phyloP scores from a whole-genome alignment of 2,797 vertebrate species.

The Bovichtus diacanthus region DNA sequence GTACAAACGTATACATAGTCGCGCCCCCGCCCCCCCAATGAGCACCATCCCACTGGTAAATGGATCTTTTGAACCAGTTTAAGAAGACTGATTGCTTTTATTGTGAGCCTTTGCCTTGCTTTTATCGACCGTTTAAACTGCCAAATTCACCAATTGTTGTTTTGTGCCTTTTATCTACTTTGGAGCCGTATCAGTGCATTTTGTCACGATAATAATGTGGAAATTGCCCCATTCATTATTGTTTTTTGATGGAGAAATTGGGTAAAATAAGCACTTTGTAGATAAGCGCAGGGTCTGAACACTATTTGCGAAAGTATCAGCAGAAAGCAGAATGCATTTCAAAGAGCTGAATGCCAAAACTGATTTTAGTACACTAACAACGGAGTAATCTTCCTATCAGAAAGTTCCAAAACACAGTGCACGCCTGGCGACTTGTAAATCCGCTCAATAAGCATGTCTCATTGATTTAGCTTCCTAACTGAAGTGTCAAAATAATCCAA shows the following conservation, averaged over 20 bases:
- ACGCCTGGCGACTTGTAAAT: conserved; percentile 51
- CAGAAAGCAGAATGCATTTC: conserved; percentile 70
- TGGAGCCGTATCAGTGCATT: conserved; percentile 70
- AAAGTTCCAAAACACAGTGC: conserved; percentile 68
- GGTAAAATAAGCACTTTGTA: conserved; percentile 79
- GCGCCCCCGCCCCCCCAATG: conserved; percentile 24
- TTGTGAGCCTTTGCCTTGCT: conserved; percentile 66
- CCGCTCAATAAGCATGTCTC: conserved; percentile 42
- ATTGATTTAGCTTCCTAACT: conserved; percentile 49
- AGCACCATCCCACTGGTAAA: conserved; percentile 60
- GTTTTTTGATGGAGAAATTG: conserved; percentile 76
- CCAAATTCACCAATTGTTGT: conserved; percentile 72
- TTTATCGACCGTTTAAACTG: conserved; percentile 70
- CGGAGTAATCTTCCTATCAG: conserved; percentile 72
- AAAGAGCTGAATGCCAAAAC: conserved; percentile 63
- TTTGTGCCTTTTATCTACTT: conserved; percentile 73
- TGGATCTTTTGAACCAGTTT: conserved; percentile 71
- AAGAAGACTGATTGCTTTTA: conserved; percentile 74
- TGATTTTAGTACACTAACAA: conserved; percentile 74
- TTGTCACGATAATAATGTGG: conserved; percentile 75
- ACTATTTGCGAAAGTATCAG: conserved; percentile 62
- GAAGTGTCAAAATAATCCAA: conserved; percentile 59
- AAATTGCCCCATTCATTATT: conserved; percentile 74
- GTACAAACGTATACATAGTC: conserved; percentile 37
- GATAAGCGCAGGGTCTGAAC: conserved; percentile 71